Evolutionary conservation across 2,113 vertebrate genomes (phyloP), one percentile per base, ranked within the genome.

Genomic region (Nicator chloris): DNA sequence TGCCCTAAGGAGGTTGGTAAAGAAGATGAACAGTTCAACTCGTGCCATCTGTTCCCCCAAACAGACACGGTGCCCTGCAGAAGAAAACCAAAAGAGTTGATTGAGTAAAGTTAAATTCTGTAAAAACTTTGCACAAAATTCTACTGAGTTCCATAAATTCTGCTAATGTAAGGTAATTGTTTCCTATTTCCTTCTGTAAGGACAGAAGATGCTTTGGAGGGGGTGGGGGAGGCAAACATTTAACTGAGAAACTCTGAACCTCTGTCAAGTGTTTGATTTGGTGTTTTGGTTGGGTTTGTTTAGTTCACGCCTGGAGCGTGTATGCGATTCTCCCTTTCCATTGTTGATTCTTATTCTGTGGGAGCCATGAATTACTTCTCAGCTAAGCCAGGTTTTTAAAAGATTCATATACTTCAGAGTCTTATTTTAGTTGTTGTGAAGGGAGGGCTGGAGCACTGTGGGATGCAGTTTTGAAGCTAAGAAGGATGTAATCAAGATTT

Each of bases 1-100:
- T 10, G 93, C 89, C 39, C 86, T 72, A 15, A 98, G 94, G 10
- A 97, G 95, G 39, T 28, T 97, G 33, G 95, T 80, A 33, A 98
- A 97, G 80, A 97, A 76, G 82, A 98, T 87, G 54, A 98, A 98
- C 53, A 97, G 77, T 82, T 98, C 97, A 11, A n/a, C 83, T 50
- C 27, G 68, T 82, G 97, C 97, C 96, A 98, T 81, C 45, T 95
- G 93, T 51, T 97, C 95, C 26, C 96, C 97, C 49, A 97, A 28
- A 76, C 97, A 97, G 1, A 93, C 69, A 5, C 82, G 69, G 23
- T 96, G 96, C 21, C 96, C 97, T 97, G 65, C n/a, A 80, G 92
- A 53, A 3, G 6, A 44, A 69, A 60, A 87, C 47, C 23, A 20
- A 13, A 31, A 61, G 30, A 44, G 21, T 27, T 60, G 56, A 5